Conservation (phyloP, 2,797 vertebrate genomes). For the Sebastes alutus region DNA sequence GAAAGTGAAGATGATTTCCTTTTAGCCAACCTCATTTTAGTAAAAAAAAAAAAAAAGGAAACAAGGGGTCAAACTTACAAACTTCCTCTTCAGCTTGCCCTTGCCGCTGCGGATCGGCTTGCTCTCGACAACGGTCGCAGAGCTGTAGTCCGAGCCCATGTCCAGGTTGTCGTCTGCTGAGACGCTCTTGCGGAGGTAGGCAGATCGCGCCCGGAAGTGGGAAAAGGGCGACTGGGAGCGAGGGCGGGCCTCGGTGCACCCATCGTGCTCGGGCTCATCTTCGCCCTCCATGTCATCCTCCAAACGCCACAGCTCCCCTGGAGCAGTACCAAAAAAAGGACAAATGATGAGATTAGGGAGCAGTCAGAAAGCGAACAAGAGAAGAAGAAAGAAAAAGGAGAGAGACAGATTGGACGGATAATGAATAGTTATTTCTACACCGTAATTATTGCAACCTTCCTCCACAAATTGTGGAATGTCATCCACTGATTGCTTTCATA, state of each 20-base stretch:
- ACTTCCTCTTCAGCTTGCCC: conserved; percentile 91
- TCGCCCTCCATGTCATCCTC: conserved; percentile 84
- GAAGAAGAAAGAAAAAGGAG: neutral
- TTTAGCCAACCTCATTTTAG: neutral
- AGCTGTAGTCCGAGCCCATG: conserved; percentile 73
- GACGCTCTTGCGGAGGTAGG: conserved; percentile 91
- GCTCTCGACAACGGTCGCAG: conserved; percentile 53
- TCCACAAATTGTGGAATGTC: conserved; percentile 19
- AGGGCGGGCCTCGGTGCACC: conserved; percentile 56
- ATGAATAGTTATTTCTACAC: conserved; percentile 23
- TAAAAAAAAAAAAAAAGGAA: neutral
- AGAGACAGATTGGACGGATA: conserved; percentile 5
- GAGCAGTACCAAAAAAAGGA: neutral
- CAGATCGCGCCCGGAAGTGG: conserved; percentile 83
- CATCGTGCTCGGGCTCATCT: conserved; percentile 41
- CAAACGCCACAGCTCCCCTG: conserved; percentile 89
- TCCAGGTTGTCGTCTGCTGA: conserved; percentile 90
- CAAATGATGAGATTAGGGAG: neutral
- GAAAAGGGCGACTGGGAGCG: conserved; percentile 86
- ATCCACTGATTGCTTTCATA: conserved; percentile 38
- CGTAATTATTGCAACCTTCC: conserved; percentile 44
- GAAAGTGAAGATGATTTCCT: neutral
- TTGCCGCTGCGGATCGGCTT: conserved; percentile 67
- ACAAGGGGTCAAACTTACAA: conserved; percentile 82
- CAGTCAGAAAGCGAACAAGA: neutral